phyloP scores from a whole-genome alignment of 2,113 vertebrate species.

The Corvus moneduloides region DNA sequence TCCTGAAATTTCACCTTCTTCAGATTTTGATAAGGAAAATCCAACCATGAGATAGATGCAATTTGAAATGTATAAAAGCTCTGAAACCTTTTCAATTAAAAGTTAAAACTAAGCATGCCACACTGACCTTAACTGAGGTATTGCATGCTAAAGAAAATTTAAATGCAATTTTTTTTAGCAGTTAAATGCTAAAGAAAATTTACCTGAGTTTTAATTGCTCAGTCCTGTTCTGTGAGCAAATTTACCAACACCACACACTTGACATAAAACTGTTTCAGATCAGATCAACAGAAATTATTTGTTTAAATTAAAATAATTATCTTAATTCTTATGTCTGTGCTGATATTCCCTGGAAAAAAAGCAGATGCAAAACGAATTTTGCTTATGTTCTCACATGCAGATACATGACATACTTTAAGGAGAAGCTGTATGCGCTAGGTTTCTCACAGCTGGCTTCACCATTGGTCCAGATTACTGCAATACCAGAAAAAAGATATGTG shows the following conservation, averaged over 20 bases:
- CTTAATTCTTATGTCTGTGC: neutral
- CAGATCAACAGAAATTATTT: neutral
- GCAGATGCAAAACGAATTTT: neutral
- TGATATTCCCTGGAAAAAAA: neutral
- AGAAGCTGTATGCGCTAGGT: neutral
- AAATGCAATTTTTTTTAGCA: too few relatives aligned
- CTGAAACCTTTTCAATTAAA: neutral
- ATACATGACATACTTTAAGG: neutral
- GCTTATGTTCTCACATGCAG: neutral
- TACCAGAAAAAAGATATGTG: neutral
- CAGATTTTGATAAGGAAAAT: neutral
- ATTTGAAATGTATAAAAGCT: neutral
- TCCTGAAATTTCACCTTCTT: neutral
- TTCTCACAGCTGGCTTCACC: neutral
- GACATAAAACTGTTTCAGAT: neutral
- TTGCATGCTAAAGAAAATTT: neutral
- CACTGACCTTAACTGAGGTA: neutral
- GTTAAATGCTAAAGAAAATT: neutral
- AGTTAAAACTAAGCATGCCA: neutral
- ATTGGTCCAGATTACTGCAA: neutral
- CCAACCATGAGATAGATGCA: neutral
- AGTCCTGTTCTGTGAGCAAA: neutral
- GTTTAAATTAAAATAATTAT: neutral
- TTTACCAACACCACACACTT: neutral
- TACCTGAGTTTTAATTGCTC: neutral